Evolutionary conservation across 2,113 vertebrate genomes (phyloP).

Genomic region (Actenoides lindsayi): DNA sequence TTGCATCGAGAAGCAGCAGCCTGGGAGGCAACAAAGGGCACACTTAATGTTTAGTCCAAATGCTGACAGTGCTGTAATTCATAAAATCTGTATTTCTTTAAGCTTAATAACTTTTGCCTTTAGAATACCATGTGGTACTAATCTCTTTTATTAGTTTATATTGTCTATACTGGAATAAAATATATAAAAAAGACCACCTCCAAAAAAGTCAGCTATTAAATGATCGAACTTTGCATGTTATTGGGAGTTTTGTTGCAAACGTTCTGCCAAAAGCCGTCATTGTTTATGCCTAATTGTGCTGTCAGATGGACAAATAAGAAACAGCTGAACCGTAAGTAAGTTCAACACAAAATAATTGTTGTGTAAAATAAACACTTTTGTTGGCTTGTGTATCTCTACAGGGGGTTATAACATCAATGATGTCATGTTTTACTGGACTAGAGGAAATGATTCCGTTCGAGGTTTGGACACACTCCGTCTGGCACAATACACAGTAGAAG

Average conservation of each 20-base stretch:
- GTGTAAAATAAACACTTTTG: slow-evolving; percentile 6
- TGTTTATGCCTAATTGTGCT: slow-evolving; percentile 29
- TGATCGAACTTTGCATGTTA: not conserved
- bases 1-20: rapidly evolving
- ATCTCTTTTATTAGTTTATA: not conserved
- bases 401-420: slow-evolving; percentile 93
- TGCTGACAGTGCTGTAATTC: not conserved
- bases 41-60: not conserved
- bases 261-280: not conserved
- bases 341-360: not conserved
- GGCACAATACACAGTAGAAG: slow-evolving; percentile 90
- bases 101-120: not conserved
- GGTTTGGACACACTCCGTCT: slow-evolving; percentile 84
- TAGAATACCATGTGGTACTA: not conserved
- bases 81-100: not conserved
- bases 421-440: slow-evolving; percentile 90
- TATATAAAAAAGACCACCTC: not conserved
- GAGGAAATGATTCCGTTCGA: slow-evolving; percentile 90
- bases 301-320: slow-evolving; percentile 5
- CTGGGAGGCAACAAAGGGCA: not conserved
- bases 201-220: not conserved
- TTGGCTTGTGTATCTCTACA: slow-evolving; percentile 52
- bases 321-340: slow-evolving; percentile 1
- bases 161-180: not conserved
- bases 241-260: not conserved